Percentiles rank a stretch among this genome's conserved stretches.
Conservation (phyloP, 2,888 invertebrate genomes). For the Pseudolycoriella hygida region DNA sequence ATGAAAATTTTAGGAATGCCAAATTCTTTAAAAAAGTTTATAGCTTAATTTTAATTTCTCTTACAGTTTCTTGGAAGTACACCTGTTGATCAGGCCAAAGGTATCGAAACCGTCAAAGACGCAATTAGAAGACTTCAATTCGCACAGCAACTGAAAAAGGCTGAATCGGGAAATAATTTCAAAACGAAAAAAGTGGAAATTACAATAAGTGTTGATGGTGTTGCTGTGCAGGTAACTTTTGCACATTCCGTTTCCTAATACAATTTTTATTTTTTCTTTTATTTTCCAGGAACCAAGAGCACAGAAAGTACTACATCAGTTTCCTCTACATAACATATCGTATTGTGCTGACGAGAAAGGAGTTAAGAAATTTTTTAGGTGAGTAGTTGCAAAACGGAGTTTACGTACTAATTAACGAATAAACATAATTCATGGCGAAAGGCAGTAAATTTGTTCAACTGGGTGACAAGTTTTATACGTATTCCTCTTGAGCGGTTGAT, state of each 20-base stretch:
- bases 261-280: constrained; percentile 8
- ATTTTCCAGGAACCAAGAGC: constrained; percentile 44
- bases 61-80: constrained; percentile 82
- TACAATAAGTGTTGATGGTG: constrained; percentile 94
- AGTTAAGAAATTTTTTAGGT: constrained; percentile 79
- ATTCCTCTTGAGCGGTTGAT: too few species aligned
- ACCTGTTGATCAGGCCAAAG: constrained; percentile 90
- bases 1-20: too few species aligned
- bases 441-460: too few species aligned
- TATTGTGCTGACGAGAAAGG: constrained; percentile 99
- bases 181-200: constrained; percentile 86
- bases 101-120: constrained; percentile 94
- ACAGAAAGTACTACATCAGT: constrained; percentile 78
- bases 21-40: too few species aligned
- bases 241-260: not conserved
- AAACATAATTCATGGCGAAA: too few species aligned
- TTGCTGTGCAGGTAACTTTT: constrained; percentile 61
- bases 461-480: too few species aligned
- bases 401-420: too few species aligned
- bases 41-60: too few species aligned
- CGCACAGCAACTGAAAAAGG: constrained; percentile 79
- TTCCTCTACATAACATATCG: constrained; percentile 91
- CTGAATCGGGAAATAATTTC: constrained; percentile 59
- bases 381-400: not conserved
- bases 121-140: constrained; percentile 92